Percentiles rank a stretch among this genome's conserved stretches.
phyloP scores from a whole-genome alignment of 1,140 invertebrate species.

The Drosophila serrata region DNA sequence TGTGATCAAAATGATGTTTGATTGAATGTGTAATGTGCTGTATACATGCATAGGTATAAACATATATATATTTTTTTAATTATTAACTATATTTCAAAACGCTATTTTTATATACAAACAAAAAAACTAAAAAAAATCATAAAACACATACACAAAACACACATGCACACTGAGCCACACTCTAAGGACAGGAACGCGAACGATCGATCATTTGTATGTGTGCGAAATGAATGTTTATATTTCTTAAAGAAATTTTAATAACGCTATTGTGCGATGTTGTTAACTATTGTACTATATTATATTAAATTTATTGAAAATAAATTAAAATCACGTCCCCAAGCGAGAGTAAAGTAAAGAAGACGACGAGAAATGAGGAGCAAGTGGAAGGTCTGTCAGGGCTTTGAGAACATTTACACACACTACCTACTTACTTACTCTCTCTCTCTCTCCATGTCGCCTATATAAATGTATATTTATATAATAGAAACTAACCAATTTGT shows the following conservation, averaged over 20 bases:
- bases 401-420: conserved; percentile 50
- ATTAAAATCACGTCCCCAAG: conserved; percentile 56
- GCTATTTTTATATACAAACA: conserved; percentile 72
- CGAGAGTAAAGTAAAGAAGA: conserved; percentile 18
- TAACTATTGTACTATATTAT: conserved; percentile 83
- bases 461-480: conserved; percentile 57
- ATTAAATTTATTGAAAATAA: conserved; percentile 67
- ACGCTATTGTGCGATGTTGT: conserved; percentile 85
- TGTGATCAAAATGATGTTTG: conserved; percentile 41
- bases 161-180: conserved; percentile 43
- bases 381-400: conserved; percentile 39
- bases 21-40: conserved; percentile 39
- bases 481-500: conserved; percentile 54
- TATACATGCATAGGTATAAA: conserved; percentile 33
- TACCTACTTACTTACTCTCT: conserved; percentile 28
- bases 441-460: conserved; percentile 5
- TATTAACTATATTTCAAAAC: conserved; percentile 60
- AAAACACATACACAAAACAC: conserved; percentile 31
- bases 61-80: conserved; percentile 59
- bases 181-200: conserved; percentile 26
- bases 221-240: conserved; percentile 83
- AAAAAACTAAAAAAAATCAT: conserved; percentile 12
- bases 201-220: conserved; percentile 72
- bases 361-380: conserved; percentile 18
- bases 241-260: conserved; percentile 85